Base-by-base conservation (phyloP, 2,113 vertebrate species). In the Mellivora capensis region DNA sequence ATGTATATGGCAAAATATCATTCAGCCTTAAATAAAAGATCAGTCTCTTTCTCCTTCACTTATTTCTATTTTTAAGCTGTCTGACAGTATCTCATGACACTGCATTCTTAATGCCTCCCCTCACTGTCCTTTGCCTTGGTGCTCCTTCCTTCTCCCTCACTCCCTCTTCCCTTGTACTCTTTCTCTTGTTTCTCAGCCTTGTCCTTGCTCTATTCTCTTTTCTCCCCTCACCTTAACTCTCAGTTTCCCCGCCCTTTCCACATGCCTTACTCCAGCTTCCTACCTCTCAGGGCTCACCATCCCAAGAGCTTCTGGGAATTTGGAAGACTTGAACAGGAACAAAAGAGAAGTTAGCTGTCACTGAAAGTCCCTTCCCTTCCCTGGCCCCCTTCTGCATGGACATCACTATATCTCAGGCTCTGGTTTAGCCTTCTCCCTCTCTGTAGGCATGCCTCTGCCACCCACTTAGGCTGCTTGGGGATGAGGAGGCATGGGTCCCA, bases 251-350 rank as follows among this genome's bases (percentile, higher is more conserved):
- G 3, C 4, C 4, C 23, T 62, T 37, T 34, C 4, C 90, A 39
- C 44, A 59, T 2, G 8, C 15, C 61, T 82, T 77, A 77, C 57
- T 23, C 8, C 7, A 21, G 15, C 31, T 79, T 91, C 59, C 76
- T 47, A 17, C 8, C 72, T 25, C 83, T 72, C 54, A 12, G 13
- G 57, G 29, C 64, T 59, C 34, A 21, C 29, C 29, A n/a, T 25
- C 42, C 44, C 13, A 57, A 81, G 52, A 3, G 17, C 86, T 96
- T 89, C 49, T 42, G n/a, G 86, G 34, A 79, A 54, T 29, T 34
- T 74, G 42, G 81, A 87, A 83, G 80, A 64, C 87, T 82, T 31
- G 44, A 72, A 95, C 80, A 72, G 59, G 72, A 77, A n/a, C 12
- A 85, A 61, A 95, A 21, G 42, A 69, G 71, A 62, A 23, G 61